Evolutionary conservation across 53 echinoderm and acorn worm species (phyloP), one percentile per base, ranked within the genome.

Genomic region (Zoroaster sp.): DNA sequence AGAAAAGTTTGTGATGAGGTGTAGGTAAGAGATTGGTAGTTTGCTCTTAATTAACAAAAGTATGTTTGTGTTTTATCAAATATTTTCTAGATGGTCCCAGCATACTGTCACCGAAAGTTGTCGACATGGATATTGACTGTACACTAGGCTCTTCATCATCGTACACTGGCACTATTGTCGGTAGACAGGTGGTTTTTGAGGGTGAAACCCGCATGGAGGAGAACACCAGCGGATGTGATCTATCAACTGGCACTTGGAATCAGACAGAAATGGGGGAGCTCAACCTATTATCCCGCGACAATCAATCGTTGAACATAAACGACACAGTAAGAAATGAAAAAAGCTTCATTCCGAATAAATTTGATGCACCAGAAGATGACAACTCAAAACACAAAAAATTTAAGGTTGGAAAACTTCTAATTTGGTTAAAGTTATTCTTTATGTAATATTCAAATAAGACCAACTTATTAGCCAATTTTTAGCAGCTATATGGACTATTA

Each of bases 141-240:
- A 2, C 9, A 10, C 11, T 28, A n/a, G n/a, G n/a, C 3, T 55
- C 63, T 2, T 59, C 63, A 25, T 59, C 63, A 59, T 28, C 68
- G 13, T 41, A 82, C 68, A 82, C 82, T 18, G 68, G 65, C 3
- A 30, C 41, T 33, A 44, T 82, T 4, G 32, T 13, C 13, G 82
- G 42, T n/a, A 17, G 31, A 41, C 66, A 5, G 28, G 66, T 66
- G 35, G 42, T 67, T 44, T 40, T 67, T 67, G 68, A 67, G 82
- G 54, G 68, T 41, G 44, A 66, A 17, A 67, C 41, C 82, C 82
- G 66, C 11, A 35, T 40, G 18, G 82, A 82, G 40, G 82, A 82
- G 12, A 45, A 68, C 41, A 67, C 66, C 42, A 82, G 82, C 33
- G 82, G 82, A 82, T 82, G 32, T 30, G 75, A 66, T 18, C 30